Conservation (phyloP, 1,140 invertebrate species). For the Olivierus martensii region DNA sequence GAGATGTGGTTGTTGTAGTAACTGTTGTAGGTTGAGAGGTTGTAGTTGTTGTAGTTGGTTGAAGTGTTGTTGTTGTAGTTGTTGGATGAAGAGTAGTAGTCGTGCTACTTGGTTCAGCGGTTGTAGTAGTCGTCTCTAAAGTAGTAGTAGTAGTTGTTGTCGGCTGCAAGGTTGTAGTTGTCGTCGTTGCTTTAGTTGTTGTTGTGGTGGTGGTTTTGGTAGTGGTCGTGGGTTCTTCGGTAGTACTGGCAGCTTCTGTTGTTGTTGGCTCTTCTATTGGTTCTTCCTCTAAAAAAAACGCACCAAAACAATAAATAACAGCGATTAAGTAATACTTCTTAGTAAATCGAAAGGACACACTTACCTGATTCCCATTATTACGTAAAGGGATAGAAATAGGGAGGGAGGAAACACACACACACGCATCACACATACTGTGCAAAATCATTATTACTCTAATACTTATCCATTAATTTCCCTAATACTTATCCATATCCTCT, state of each 20-base stretch:
- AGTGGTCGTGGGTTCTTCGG: constrained; percentile 7
- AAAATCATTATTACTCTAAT: too few species aligned
- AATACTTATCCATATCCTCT: too few species aligned
- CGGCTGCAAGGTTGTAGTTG: constrained; percentile 6
- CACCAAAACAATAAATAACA: not conserved
- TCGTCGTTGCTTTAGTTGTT: constrained; percentile 9
- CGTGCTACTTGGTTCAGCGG: constrained; percentile 9
- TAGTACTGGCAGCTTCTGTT: constrained; percentile 10
- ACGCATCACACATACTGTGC: too few species aligned
- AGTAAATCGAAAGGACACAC: not conserved
- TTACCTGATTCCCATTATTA: too few species aligned
- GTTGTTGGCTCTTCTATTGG: constrained; percentile 2
- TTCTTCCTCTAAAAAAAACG: not conserved
- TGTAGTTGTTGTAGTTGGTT: constrained; percentile 16
- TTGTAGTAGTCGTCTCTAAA: constrained; percentile 8
- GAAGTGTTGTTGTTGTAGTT: constrained; percentile 10
- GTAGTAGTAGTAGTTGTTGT: constrained; percentile 3
- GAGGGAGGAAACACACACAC: too few species aligned
- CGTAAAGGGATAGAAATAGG: too few species aligned
- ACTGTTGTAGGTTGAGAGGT: constrained; percentile 15
- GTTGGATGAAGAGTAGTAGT: not conserved
- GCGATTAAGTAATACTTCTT: not conserved
- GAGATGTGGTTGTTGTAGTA: too few species aligned
- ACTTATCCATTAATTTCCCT: too few species aligned
- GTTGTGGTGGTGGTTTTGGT: constrained; percentile 11